Evolutionary conservation across 2,797 vertebrate species (phyloP), one percentile per base, ranked within the genome.

Genomic region (Philypnodon macrostomus): DNA sequence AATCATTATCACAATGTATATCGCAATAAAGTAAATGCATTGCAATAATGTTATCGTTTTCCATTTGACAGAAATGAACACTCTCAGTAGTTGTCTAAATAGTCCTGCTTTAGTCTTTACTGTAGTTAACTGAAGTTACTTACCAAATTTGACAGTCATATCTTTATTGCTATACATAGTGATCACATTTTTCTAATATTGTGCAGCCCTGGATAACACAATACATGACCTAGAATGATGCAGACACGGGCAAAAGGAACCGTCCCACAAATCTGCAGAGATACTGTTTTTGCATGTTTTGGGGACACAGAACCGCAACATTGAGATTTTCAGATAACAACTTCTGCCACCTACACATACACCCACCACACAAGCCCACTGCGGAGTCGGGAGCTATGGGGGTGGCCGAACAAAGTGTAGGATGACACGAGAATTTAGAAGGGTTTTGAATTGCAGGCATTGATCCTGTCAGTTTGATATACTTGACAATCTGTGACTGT

Each of bases 191-290:
- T n/a, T n/a, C n/a, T n/a, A n/a, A n/a, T n/a, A n/a, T n/a, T n/a
- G n/a, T n/a, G n/a, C n/a, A n/a, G n/a, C n/a, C n/a, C n/a, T n/a
- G n/a, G n/a, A n/a, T n/a, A n/a, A n/a, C n/a, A n/a, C n/a, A n/a
- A n/a, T n/a, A 45, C 51, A 34, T 52, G 23, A 47, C 40, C 40
- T 62, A 47, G n/a, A 54, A 48, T 50, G 12, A 72, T n/a, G n/a
- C n/a, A n/a, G n/a, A n/a, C n/a, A n/a, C n/a, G n/a, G n/a, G n/a
- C n/a, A n/a, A n/a, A 65, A 53, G 47, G 61, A 62, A 29, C 6
- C 31, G 36, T 53, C 42, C 36, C 47, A 32, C 11, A 7, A 45
- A 4, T 14, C 23, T 32, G 14, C 40, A 45, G 18, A 36, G 5
- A 7, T 50, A 9, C 7, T 33, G 11, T 38, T 34, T 23, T 23